Evolutionary conservation across 2,113 vertebrate species (phyloP).

Genomic region (Meriones unguiculatus): DNA sequence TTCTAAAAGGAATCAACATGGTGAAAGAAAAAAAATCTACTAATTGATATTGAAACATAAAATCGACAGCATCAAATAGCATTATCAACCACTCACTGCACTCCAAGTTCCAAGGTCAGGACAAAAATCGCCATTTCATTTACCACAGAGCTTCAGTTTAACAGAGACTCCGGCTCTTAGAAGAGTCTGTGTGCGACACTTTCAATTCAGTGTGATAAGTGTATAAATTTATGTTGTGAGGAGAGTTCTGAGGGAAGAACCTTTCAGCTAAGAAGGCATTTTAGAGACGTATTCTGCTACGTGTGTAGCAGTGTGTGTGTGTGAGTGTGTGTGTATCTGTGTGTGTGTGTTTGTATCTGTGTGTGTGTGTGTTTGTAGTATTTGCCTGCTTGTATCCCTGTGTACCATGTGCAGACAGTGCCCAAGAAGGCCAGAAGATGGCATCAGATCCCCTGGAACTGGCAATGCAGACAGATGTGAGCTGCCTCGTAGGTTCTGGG

Average conservation of each 20-base stretch:
- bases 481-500: background rate
- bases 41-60: slow-evolving; percentile 27
- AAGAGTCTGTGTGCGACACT: background rate
- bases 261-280: background rate
- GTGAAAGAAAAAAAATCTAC: background rate
- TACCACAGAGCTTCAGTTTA: background rate
- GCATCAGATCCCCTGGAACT: background rate
- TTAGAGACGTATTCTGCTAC: background rate
- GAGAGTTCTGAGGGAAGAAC: background rate
- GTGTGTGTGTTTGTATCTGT: background rate
- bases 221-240: background rate
- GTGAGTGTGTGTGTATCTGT: background rate
- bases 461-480: too few relatives aligned
- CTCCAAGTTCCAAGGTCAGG: background rate
- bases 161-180: background rate
- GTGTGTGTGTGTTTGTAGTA: too few relatives aligned
- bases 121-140: background rate
- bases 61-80: background rate
- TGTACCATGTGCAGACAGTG: background rate
- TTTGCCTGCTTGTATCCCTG: background rate
- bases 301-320: background rate
- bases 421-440: background rate
- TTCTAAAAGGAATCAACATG: slow-evolving; percentile 18
- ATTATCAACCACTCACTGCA: background rate
- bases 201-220: background rate